Evolutionary conservation across 2,888 invertebrate genomes (phyloP).

Genomic region (Drosophila acutilabella): DNA sequence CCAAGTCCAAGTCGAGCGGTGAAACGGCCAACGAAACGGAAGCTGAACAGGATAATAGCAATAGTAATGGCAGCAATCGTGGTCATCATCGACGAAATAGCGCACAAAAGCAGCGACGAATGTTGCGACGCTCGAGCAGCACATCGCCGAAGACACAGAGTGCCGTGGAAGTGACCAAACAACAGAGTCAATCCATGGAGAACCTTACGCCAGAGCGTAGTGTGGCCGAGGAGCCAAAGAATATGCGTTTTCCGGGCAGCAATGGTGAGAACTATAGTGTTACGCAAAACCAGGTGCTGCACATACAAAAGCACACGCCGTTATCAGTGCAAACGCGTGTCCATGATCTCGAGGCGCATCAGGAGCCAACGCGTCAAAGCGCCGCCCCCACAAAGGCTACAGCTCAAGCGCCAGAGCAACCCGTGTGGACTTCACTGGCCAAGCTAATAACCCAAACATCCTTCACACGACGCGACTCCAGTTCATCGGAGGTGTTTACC

Average conservation of each 20-base stretch:
- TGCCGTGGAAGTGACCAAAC: conserved; percentile 82
- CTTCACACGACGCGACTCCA: conserved; percentile 67
- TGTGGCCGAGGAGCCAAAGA: conserved; percentile 87
- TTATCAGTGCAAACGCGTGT: conserved; percentile 90
- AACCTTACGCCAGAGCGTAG: conserved; percentile 83
- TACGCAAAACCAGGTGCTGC: conserved; percentile 95
- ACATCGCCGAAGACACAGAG: conserved; percentile 83
- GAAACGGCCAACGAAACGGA: conserved; percentile 35
- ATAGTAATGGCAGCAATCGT: conserved; percentile 17
- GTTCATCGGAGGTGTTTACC: conserved; percentile 88
- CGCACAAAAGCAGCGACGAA: conserved; percentile 81
- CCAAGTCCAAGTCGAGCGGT: conserved; percentile 80
- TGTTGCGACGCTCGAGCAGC: conserved; percentile 83
- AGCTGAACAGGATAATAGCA: conserved; percentile 42
- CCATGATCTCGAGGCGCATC: conserved; percentile 89
- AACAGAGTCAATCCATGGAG: conserved; percentile 85
- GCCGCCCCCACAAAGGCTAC: conserved; percentile 12
- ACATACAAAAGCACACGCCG: conserved; percentile 88
- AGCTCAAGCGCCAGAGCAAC: conserved; percentile 48
- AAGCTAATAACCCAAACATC: conserved; percentile 84
- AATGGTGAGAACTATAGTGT: conserved; percentile 95
- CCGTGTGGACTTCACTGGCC: conserved; percentile 84
- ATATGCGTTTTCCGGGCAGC: conserved; percentile 93
- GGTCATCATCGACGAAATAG: conserved; percentile 56
- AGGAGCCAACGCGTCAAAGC: conserved; percentile 65